Percentiles rank a stretch among this genome's conserved stretches.
Conservation (phyloP, 2,888 invertebrate genomes). For the Cartodere bifasciata region DNA sequence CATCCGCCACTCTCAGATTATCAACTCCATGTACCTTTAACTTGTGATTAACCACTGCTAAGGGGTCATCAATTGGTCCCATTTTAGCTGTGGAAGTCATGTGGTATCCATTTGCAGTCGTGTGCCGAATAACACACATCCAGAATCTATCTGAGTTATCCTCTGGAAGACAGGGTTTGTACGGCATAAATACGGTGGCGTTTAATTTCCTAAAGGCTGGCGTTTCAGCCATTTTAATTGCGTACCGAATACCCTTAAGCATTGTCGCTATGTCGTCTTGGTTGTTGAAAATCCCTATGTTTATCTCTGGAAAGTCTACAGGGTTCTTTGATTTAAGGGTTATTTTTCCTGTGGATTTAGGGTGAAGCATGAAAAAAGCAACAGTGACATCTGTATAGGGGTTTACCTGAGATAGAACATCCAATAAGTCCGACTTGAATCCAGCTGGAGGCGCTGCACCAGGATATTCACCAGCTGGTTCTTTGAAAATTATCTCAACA, state of each 20-base stretch:
- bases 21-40: constrained; percentile 48
- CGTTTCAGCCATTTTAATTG: constrained; percentile 44
- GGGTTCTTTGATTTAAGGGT: constrained; percentile 61
- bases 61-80: constrained; percentile 49
- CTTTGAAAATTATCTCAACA: too few relatives aligned
- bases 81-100: constrained; percentile 51
- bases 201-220: constrained; percentile 46
- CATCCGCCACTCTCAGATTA: constrained; percentile 51
- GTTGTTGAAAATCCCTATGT: constrained; percentile 64
- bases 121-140: constrained; percentile 46
- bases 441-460: too few relatives aligned
- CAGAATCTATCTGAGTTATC: constrained; percentile 49
- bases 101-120: constrained; percentile 22
- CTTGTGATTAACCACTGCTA: constrained; percentile 51
- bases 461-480: too few relatives aligned
- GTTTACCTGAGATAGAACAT: too few relatives aligned
- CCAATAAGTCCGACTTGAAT: too few relatives aligned
- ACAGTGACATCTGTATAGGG: too few relatives aligned
- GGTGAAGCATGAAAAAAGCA: constrained; percentile 58
- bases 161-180: constrained; percentile 35
- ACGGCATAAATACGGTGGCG: constrained; percentile 29
- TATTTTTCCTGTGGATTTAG: constrained; percentile 57
- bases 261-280: constrained; percentile 47
- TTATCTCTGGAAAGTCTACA: constrained; percentile 59
- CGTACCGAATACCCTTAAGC: constrained; percentile 41